Evolutionary conservation across 64 coral and sea anemone species (phyloP).

Genomic region (Astreopora myriophthalma): DNA sequence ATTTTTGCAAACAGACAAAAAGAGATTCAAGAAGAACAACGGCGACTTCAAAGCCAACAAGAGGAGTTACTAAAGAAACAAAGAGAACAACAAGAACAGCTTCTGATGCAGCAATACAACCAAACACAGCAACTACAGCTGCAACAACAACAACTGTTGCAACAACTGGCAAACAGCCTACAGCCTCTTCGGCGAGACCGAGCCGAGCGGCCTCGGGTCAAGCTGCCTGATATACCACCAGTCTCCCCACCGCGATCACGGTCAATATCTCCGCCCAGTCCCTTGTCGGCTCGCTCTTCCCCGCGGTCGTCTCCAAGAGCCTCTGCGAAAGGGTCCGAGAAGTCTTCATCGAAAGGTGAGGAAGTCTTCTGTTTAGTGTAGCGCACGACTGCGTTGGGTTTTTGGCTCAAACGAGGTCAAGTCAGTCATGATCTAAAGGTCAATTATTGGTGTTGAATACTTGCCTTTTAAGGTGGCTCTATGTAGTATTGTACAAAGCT

Average conservation of each 20-base stretch:
- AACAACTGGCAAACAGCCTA: constrained; percentile 70
- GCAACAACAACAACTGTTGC: constrained; percentile 87
- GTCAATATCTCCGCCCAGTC: constrained; percentile 36
- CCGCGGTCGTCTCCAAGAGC: constrained; percentile 54
- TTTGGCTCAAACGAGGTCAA: background rate
- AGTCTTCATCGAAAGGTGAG: constrained; percentile 52
- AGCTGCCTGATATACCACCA: background rate
- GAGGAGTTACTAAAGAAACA: constrained; percentile 78
- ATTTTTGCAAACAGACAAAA: constrained; percentile 19
- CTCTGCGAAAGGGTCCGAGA: constrained; percentile 66
- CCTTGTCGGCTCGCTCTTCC: constrained; percentile 52
- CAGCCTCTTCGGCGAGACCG: constrained; percentile 13
- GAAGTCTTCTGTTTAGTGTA: background rate
- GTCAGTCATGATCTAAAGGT: too few species aligned
- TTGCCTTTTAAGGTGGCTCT: too few species aligned
- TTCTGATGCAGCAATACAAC: constrained; percentile 89
- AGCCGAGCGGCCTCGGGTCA: constrained; percentile 1
- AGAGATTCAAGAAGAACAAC: constrained; percentile 88
- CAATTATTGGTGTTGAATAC: too few species aligned
- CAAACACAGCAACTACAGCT: constrained; percentile 84
- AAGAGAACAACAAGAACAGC: constrained; percentile 89
- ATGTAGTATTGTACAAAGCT: too few species aligned
- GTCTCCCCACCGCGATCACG: constrained; percentile 53
- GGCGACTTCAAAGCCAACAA: constrained; percentile 83
- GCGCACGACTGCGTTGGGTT: background rate